Evolutionary conservation across 2,113 vertebrate genomes (phyloP).

Genomic region (Xenotilapia leptura): DNA sequence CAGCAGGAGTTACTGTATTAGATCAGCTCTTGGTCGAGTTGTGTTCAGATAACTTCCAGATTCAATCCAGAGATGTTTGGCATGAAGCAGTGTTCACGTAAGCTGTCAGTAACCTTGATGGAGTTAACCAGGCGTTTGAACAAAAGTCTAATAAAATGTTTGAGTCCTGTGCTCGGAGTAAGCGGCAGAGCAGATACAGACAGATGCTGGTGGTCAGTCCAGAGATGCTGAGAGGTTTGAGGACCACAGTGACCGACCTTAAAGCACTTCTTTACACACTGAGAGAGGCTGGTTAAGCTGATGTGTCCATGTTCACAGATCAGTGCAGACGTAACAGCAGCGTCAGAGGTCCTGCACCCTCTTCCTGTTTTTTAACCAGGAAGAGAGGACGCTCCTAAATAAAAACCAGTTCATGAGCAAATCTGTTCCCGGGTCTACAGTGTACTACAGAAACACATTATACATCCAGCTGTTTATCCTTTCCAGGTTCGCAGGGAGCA

Average conservation of each 20-base stretch:
- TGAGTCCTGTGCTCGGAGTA: fast-evolving
- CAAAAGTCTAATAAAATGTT: neutral
- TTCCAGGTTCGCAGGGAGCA: neutral
- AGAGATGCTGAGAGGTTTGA: neutral
- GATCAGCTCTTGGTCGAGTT: fast-evolving
- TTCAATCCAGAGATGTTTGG: neutral
- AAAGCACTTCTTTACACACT: fast-evolving
- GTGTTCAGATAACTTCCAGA: neutral
- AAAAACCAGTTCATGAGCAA: neutral
- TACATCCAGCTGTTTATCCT: neutral
- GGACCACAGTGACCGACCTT: neutral
- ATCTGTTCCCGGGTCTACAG: neutral
- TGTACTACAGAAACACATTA: neutral
- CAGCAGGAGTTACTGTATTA: neutral
- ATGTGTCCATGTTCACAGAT: neutral
- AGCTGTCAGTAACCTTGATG: neutral
- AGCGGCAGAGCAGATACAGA: neutral
- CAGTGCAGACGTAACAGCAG: neutral
- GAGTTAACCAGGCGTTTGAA: neutral
- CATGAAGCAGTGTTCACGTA: neutral
- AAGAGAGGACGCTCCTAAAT: neutral
- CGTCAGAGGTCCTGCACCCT: neutral
- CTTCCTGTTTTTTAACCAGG: neutral
- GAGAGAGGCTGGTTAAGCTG: neutral
- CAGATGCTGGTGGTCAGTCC: neutral